Percentiles rank a stretch among this genome's conserved stretches.
Evolutionary conservation across 2,113 vertebrate genomes (phyloP).

Genomic region (Candoia aspera): DNA sequence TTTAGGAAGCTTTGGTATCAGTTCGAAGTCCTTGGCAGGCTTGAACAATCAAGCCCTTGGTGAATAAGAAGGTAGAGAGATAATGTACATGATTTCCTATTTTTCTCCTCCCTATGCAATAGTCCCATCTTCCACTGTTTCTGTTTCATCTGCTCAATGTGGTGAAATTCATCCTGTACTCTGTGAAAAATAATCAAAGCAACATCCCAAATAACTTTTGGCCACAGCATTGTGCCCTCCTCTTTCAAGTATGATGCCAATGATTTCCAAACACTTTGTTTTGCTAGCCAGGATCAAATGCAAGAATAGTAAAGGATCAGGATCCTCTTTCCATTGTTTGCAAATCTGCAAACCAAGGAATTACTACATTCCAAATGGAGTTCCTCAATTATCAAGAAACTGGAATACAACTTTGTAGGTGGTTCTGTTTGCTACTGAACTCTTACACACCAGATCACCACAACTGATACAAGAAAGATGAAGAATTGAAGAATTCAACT

Average conservation of each 20-base stretch:
- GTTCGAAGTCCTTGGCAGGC: background rate
- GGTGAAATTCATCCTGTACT: background rate
- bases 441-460: background rate
- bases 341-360: background rate
- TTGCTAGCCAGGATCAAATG: background rate
- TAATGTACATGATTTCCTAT: fast-evolving
- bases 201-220: too few species aligned
- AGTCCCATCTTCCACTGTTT: background rate
- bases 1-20: background rate
- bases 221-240: background rate
- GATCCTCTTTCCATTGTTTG: background rate
- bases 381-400: background rate
- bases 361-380: background rate
- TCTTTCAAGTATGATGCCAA: background rate
- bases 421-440: background rate
- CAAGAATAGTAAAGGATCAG: background rate
- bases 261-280: background rate
- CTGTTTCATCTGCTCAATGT: background rate
- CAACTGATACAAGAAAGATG: background rate
- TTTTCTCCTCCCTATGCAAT: background rate
- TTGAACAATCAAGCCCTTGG: constrained; percentile 1
- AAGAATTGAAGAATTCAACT: too few species aligned
- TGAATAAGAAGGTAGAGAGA: background rate
- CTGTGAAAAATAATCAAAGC: background rate
- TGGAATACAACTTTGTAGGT: background rate